Percentiles rank a stretch among this genome's conserved stretches.
phyloP scores from a whole-genome alignment of 1,140 invertebrate genomes.

The Drosophila murphyi region DNA sequence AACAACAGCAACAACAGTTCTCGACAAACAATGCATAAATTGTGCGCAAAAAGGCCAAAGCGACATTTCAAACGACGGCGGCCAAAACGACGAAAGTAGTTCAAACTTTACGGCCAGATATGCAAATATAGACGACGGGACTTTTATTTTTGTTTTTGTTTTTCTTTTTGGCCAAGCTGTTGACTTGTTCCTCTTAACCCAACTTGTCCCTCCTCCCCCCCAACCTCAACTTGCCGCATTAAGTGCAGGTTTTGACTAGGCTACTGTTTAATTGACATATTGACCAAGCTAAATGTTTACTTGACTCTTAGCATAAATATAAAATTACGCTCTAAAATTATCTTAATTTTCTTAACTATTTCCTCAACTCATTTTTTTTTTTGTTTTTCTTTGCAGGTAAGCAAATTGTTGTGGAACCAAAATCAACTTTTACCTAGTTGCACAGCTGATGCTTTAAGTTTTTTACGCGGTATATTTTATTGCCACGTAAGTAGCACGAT shows the following conservation, averaged over 20 bases:
- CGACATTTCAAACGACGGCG: constrained; percentile 50
- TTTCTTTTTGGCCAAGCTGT: constrained; percentile 12
- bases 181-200: not conserved
- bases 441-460: constrained; percentile 55
- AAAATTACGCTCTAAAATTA: not conserved
- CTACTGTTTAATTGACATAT: too few relatives aligned
- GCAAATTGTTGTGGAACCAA: constrained; percentile 45
- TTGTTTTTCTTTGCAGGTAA: constrained; percentile 59
- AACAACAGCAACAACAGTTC: constrained; percentile 38
- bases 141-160: not conserved
- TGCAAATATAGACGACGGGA: constrained; percentile 31
- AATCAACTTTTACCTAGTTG: constrained; percentile 59
- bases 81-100: constrained; percentile 56
- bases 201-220: not conserved
- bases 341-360: constrained; percentile 5
- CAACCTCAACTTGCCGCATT: not conserved
- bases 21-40: constrained; percentile 72
- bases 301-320: too few relatives aligned
- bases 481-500: constrained; percentile 71
- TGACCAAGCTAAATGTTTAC: too few relatives aligned
- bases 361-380: not conserved
- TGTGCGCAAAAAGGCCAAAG: constrained; percentile 67
- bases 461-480: constrained; percentile 49
- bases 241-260: too few relatives aligned
- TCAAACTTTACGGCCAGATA: constrained; percentile 52